Conservation (phyloP, 2,888 invertebrate genomes). For the Pandemis corylana region DNA sequence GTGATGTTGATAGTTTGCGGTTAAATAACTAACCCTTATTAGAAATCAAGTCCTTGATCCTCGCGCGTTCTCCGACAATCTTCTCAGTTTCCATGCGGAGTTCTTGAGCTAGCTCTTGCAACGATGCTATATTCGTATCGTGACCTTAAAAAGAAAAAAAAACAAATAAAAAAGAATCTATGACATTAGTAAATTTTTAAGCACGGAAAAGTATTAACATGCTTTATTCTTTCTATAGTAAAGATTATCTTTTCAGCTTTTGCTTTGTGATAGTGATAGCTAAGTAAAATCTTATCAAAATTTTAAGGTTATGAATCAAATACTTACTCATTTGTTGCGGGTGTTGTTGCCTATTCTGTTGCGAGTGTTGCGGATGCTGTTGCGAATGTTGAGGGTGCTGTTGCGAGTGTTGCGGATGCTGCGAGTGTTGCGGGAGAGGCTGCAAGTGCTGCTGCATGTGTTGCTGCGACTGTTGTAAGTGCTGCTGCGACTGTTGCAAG, state of each 20-base stretch:
- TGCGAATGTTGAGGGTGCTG: constrained; percentile 48
- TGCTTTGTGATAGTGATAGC: too few relatives aligned
- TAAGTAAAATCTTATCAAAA: neutral
- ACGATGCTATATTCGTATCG: constrained; percentile 74
- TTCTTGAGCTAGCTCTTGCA: constrained; percentile 79
- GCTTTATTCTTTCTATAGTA: neutral
- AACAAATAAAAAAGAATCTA: too few relatives aligned
- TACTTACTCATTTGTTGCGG: constrained; percentile 43
- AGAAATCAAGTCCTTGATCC: constrained; percentile 74
- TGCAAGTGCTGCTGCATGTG: constrained; percentile 47
- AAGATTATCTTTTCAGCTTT: too few relatives aligned
- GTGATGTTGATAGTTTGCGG: too few relatives aligned
- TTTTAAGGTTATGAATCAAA: neutral
- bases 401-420: constrained; percentile 47
- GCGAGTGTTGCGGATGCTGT: constrained; percentile 47
- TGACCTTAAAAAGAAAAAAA: constrained; percentile 57
- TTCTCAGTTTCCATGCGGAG: constrained; percentile 79
- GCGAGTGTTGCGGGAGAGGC: constrained; percentile 47
- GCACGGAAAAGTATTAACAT: neutral
- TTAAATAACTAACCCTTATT: constrained; percentile 67
- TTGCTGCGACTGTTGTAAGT: constrained; percentile 45
- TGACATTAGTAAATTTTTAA: neutral
- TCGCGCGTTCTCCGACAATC: constrained; percentile 76
- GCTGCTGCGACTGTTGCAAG: constrained; percentile 54
- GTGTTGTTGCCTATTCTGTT: constrained; percentile 36